A percentile compares a stretch with the other conserved stretches of the same genome.
Conservation (phyloP, 2,797 vertebrate species). For the Limosa lapponica region DNA sequence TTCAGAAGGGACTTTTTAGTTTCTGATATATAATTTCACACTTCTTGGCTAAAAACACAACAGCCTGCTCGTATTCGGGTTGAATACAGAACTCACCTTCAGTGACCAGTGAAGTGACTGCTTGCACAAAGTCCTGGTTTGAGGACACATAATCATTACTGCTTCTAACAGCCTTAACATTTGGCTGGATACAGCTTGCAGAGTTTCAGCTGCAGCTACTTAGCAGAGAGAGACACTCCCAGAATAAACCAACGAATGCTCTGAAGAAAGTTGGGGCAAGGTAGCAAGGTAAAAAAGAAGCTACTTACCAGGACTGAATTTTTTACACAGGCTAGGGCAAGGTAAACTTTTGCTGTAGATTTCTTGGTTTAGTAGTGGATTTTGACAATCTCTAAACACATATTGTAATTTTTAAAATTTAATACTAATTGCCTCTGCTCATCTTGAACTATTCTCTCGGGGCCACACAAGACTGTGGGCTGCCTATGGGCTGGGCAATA, state of each 20-base stretch:
- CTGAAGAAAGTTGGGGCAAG: not conserved
- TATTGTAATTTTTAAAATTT: not conserved
- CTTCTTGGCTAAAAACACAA: not conserved
- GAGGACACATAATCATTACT: not conserved
- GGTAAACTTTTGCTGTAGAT: not conserved
- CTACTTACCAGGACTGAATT: no score
- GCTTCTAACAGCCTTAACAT: not conserved
- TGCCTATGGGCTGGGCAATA: not conserved
- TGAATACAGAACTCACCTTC: constrained; percentile 34
- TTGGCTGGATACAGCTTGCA: not conserved
- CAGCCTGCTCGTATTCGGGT: constrained; percentile 10
- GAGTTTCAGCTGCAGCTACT: not conserved
- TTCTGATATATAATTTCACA: not conserved
- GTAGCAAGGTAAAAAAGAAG: not conserved
- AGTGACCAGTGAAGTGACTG: constrained; percentile 1
- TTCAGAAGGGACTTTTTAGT: not conserved
- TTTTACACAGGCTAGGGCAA: not conserved
- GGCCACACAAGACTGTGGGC: not conserved
- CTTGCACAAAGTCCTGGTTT: not conserved
- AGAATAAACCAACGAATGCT: not conserved
- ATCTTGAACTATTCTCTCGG: not conserved
- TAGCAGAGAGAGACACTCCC: not conserved
- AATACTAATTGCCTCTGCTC: not conserved
- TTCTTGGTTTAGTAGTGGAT: not conserved
- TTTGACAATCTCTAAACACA: not conserved